phyloP scores from a whole-genome alignment of 2,113 vertebrate species.

The Corythaeola cristata region DNA sequence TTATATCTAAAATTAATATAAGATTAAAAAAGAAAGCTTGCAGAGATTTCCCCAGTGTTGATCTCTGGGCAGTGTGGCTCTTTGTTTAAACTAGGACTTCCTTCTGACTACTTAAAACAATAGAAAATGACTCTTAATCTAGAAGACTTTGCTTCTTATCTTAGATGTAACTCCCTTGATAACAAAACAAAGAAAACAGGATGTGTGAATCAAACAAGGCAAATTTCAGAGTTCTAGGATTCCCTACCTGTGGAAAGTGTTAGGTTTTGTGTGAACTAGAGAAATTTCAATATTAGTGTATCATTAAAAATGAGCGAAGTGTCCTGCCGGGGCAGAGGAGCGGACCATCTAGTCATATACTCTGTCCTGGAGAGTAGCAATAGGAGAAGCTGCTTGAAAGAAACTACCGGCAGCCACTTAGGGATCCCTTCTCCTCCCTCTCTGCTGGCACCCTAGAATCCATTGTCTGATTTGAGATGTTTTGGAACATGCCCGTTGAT shows the following conservation, averaged over 20 bases:
- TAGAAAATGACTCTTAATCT: slow-evolving; percentile 12
- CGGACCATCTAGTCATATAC: rapidly evolving
- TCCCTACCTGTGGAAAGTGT: background rate
- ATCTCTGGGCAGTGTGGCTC: background rate
- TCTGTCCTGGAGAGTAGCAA: background rate
- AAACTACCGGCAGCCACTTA: background rate
- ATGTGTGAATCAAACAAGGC: background rate
- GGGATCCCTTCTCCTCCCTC: background rate
- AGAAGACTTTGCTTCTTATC: background rate
- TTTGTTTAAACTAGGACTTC: slow-evolving; percentile 14
- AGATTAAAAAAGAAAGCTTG: background rate
- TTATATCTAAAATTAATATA: background rate
- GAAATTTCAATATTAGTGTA: background rate
- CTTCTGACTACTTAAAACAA: slow-evolving; percentile 37
- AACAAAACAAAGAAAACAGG: slow-evolving; percentile 18
- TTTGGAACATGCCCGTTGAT: background rate
- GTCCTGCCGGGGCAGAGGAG: background rate
- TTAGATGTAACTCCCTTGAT: slow-evolving; percentile 31
- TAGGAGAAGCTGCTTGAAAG: background rate
- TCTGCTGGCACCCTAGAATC: background rate
- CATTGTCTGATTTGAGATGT: background rate
- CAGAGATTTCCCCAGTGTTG: background rate
- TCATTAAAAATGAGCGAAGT: background rate
- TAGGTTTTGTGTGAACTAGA: background rate
- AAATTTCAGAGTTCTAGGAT: background rate